Conservation (phyloP, 1,140 invertebrate genomes). For the Plutomurus gul region DNA sequence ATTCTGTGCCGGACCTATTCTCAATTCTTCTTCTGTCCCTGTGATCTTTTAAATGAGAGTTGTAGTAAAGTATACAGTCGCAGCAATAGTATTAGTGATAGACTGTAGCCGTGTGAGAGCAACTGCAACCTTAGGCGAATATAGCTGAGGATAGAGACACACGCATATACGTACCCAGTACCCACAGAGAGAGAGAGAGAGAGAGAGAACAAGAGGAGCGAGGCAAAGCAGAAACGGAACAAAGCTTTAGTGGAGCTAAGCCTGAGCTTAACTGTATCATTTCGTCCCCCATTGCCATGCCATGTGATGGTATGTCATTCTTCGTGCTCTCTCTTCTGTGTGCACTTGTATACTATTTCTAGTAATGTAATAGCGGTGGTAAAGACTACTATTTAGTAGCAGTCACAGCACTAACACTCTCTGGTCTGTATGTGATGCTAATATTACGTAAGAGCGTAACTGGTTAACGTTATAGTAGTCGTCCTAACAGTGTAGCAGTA, state of each 20-base stretch:
- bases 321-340: background rate
- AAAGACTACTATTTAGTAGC: background rate
- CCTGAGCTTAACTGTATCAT: background rate
- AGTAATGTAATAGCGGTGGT: constrained; percentile 17
- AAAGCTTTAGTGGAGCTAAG: background rate
- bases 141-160: too few relatives aligned
- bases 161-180: too few relatives aligned
- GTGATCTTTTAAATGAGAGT: constrained; percentile 17
- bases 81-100: background rate
- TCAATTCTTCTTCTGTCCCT: background rate
- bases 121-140: too few relatives aligned
- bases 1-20: background rate
- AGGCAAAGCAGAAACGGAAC: background rate
- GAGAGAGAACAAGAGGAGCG: background rate
- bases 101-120: background rate
- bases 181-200: too few relatives aligned
- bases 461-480: too few relatives aligned
- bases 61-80: background rate
- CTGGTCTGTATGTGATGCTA: constrained; percentile 9
- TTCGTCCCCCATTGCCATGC: too few relatives aligned
- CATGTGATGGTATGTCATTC: too few relatives aligned
- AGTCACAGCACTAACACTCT: background rate
- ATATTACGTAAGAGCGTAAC: background rate
- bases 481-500: too few relatives aligned
- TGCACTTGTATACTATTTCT: background rate